Base-by-base conservation (phyloP, 2,797 vertebrate species). In the Mareca strepera region DNA sequence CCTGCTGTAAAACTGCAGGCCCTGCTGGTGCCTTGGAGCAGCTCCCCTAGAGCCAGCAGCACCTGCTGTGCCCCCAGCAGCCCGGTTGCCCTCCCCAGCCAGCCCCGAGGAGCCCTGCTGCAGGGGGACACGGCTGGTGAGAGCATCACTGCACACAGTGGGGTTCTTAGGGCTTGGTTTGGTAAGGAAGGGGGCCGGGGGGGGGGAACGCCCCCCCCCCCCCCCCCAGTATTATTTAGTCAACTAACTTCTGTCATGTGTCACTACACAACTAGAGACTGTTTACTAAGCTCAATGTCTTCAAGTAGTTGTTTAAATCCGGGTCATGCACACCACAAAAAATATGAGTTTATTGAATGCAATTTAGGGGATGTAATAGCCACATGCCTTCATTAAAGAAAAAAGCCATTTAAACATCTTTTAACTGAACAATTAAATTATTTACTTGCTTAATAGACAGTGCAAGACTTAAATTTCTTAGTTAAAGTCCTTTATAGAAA, bases 301-400 rank as follows among this genome's bases (percentile, higher is more conserved):
- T 28, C 31, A 37, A 59, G 4, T 41, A 17, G 5, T 46, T n/a
- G 6, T 15, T 50, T 28, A 17, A 55, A 60, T 21, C 39, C 6
- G 4, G 21, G 37, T 39, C 37, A 41, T 11, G 22, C 37, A 29
- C 26, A 11, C 55, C 8, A 20, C 17, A 23, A 17, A 79, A 56
- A 37, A 58, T 14, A 63, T 1, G 1, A 21, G 6, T 53, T 35
- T 63, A 58, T 4, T 46, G 43, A 53, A 43, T 0, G 1, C 26
- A 39, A 7, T 46, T 22, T n/a, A 46, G 69, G 13, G 46, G 39
- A 25, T 21, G 8, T 4, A 44, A 17, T 29, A 72, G 12, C 39
- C 21, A 11, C 28, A 7, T 17, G 33, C 4, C 17, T 56, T 67
- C 17, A 37, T 37, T 62, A 56, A 82, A 60, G 23, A 33, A 59